phyloP scores from a whole-genome alignment of 1,140 invertebrate species.

The Lineus longissimus region DNA sequence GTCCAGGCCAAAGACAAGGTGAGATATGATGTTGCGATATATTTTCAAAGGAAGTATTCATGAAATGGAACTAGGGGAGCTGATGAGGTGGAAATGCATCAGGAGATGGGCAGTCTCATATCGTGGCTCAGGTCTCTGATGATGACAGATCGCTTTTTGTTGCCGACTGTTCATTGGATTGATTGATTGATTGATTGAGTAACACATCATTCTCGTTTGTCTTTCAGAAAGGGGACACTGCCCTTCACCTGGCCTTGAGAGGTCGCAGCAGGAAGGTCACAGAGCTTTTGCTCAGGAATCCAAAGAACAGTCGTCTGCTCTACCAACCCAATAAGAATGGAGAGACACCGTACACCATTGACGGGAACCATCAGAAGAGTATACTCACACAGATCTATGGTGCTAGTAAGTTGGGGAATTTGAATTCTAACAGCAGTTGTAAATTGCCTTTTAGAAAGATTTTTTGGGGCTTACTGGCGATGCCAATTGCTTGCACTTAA shows the following conservation, averaged over 20 bases:
- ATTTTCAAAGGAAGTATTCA: too few relatives aligned
- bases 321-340: conserved; percentile 92
- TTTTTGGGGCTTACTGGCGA: too few relatives aligned
- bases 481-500: too few relatives aligned
- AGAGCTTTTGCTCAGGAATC: conserved; percentile 89
- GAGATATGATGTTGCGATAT: not conserved
- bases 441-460: conserved; percentile 46
- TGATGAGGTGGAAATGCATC: too few relatives aligned
- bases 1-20: conserved; percentile 86
- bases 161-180: too few relatives aligned
- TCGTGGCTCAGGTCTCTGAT: too few relatives aligned
- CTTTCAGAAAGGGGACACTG: conserved; percentile 79
- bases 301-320: conserved; percentile 90
- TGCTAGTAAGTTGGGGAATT: conserved; percentile 70
- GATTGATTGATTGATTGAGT: too few relatives aligned
- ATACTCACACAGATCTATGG: conserved; percentile 95
- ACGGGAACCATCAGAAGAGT: conserved; percentile 88
- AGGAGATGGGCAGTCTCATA: too few relatives aligned
- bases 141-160: too few relatives aligned
- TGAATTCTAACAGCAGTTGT: conserved; percentile 13
- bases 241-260: conserved; percentile 94
- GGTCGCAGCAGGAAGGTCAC: conserved; percentile 85
- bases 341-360: conserved; percentile 97
- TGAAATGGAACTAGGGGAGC: too few relatives aligned
- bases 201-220: not conserved